Percentiles rank a stretch among this genome's conserved stretches.
phyloP scores from a whole-genome alignment of 2,113 vertebrate genomes.

The Cyanistes caeruleus region DNA sequence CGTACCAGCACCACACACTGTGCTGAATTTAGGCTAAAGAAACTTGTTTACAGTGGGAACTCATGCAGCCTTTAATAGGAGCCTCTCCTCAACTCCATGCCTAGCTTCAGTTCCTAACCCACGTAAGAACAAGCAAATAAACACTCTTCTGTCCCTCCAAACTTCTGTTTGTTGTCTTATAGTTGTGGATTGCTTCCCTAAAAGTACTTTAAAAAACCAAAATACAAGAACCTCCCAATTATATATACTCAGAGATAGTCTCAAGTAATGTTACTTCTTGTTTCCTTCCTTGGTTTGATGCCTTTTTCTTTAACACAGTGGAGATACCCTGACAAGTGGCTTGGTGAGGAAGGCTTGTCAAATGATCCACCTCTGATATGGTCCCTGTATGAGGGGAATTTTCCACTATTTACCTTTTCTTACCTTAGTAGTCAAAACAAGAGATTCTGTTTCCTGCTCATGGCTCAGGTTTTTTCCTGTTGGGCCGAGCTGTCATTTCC shows the following conservation, averaged over 20 bases:
- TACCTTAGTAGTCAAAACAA: slow-evolving; percentile 64
- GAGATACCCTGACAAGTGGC: background rate
- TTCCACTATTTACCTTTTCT: slow-evolving; percentile 69
- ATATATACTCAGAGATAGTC: background rate
- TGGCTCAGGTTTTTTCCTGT: slow-evolving; percentile 69
- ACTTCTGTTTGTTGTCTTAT: background rate
- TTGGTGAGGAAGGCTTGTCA: background rate
- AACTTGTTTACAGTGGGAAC: background rate
- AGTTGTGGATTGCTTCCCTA: background rate
- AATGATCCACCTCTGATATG: background rate
- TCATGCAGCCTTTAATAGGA: background rate
- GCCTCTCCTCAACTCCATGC: background rate
- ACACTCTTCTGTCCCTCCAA: background rate
- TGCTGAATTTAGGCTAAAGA: background rate
- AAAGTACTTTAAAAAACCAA: background rate
- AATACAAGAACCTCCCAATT: background rate
- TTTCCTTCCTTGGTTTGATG: background rate
- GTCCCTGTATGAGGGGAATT: slow-evolving; percentile 32
- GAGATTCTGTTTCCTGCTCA: slow-evolving; percentile 64
- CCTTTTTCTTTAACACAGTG: background rate
- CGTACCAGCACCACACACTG: background rate
- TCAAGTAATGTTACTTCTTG: background rate
- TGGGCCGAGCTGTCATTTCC: slow-evolving; percentile 49
- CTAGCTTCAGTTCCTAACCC: background rate
- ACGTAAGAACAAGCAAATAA: background rate